phyloP scores from a whole-genome alignment of 1,140 invertebrate genomes.

The Hypothenemus hampei region DNA sequence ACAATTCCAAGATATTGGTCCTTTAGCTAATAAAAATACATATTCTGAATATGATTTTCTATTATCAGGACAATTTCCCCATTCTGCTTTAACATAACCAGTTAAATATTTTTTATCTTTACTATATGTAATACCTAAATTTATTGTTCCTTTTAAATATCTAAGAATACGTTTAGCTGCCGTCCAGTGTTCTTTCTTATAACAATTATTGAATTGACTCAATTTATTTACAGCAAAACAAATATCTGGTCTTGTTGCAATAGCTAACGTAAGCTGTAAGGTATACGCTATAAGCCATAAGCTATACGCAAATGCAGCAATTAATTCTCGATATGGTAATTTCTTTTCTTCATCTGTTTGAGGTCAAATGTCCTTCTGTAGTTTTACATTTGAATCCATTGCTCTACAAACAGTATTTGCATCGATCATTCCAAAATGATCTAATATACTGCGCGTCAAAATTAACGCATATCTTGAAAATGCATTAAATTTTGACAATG shows the following conservation, averaged over 20 bases:
- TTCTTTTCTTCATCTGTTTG: background rate
- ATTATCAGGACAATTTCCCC: constrained; percentile 22
- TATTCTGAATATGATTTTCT: constrained; percentile 35
- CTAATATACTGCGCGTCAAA: too few relatives aligned
- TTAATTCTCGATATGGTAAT: constrained; percentile 41
- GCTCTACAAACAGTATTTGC: too few relatives aligned
- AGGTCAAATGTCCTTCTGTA: constrained; percentile 14
- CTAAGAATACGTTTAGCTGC: constrained; percentile 44
- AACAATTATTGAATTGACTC: constrained; percentile 42
- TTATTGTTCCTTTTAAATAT: constrained; percentile 45
- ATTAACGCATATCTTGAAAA: too few relatives aligned
- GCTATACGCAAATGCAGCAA: constrained; percentile 48
- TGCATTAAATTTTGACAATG: too few relatives aligned
- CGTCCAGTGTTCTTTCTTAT: constrained; percentile 39
- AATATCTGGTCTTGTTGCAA: constrained; percentile 48
- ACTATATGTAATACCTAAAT: background rate
- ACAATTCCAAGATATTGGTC: constrained; percentile 35
- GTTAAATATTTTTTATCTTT: constrained; percentile 9
- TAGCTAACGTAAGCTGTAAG: too few relatives aligned
- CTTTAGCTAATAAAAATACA: background rate
- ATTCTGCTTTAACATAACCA: constrained; percentile 37
- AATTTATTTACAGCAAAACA: constrained; percentile 44
- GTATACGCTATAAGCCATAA: too few relatives aligned
- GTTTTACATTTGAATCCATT: constrained; percentile 15
- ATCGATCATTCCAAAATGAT: too few relatives aligned